Conservation (phyloP, 2,888 invertebrate species). For the Rapana venosa region DNA sequence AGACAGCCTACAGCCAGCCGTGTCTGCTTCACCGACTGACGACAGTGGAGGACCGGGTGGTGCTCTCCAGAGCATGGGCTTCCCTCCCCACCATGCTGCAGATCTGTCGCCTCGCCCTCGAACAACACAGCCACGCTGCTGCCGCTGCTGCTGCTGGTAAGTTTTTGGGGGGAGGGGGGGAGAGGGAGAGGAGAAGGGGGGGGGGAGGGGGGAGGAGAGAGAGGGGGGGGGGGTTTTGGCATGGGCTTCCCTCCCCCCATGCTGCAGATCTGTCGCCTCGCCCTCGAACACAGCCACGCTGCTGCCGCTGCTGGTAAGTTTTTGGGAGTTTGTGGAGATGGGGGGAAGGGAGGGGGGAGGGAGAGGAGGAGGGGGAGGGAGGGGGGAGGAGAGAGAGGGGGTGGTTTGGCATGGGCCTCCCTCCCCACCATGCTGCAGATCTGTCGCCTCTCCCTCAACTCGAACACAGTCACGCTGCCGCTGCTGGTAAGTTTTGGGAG, state of each 20-base stretch:
- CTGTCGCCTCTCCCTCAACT: constrained; percentile 59
- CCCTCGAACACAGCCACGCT: constrained; percentile 46
- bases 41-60: constrained; percentile 80
- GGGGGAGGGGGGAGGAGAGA: no score
- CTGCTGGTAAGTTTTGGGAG: constrained; percentile 22
- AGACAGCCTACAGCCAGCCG: constrained; percentile 62
- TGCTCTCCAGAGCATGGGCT: constrained; percentile 87
- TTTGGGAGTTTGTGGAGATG: no score
- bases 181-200: no score
- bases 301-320: constrained; percentile 35
- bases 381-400: not conserved
- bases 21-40: constrained; percentile 69
- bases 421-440: constrained; percentile 81
- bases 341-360: no score
- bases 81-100: constrained; percentile 83
- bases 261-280: constrained; percentile 73
- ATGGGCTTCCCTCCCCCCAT: constrained; percentile 86
- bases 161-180: not conserved
- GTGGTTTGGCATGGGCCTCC: constrained; percentile 84
- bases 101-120: constrained; percentile 67
- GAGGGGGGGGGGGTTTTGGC: constrained; percentile 80
- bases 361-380: no score
- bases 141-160: no score
- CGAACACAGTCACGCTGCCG: constrained; percentile 51
- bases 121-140: constrained; percentile 46